phyloP scores from a whole-genome alignment of 2,797 vertebrate genomes.

The Hydrolagus colliei region DNA sequence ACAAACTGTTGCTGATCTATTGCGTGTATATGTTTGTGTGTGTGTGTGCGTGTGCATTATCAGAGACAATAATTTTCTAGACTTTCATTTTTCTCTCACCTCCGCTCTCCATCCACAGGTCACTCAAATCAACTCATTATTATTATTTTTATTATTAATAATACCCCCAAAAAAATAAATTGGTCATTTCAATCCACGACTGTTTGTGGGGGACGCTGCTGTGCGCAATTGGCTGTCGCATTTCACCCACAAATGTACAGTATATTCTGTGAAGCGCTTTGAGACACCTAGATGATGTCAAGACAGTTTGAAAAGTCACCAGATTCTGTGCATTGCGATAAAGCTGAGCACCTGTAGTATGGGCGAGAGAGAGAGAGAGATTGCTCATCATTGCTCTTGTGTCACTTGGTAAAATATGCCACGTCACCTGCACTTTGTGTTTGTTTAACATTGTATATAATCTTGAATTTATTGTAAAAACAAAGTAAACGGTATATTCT shows the following conservation, averaged over 20 bases:
- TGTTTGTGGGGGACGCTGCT: too few relatives aligned
- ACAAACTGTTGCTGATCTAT: neutral
- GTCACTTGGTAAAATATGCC: slow-evolving; percentile 5
- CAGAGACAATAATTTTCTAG: neutral
- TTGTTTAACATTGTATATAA: neutral
- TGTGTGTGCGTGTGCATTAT: neutral
- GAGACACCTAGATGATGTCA: too few relatives aligned
- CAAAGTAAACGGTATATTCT: neutral
- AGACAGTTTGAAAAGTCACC: too few relatives aligned
- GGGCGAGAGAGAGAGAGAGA: neutral
- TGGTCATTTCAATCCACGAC: too few relatives aligned
- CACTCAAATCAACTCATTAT: too few relatives aligned
- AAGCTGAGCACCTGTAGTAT: neutral
- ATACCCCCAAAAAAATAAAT: too few relatives aligned
- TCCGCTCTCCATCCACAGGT: neutral
- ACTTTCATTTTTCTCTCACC: neutral
- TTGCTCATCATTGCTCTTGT: neutral
- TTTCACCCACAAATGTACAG: too few relatives aligned
- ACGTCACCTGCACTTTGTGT: slow-evolving; percentile 7
- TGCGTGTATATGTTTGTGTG: neutral
- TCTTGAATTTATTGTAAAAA: neutral
- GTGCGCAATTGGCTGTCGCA: too few relatives aligned
- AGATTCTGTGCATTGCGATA: neutral
- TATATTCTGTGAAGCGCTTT: too few relatives aligned
- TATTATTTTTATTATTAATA: too few relatives aligned